These are phyloP conservation scores for Ericerus pela DNA, from an alignment of 1,140 invertebrate genomes.

Conservation along the genomic window DNA sequence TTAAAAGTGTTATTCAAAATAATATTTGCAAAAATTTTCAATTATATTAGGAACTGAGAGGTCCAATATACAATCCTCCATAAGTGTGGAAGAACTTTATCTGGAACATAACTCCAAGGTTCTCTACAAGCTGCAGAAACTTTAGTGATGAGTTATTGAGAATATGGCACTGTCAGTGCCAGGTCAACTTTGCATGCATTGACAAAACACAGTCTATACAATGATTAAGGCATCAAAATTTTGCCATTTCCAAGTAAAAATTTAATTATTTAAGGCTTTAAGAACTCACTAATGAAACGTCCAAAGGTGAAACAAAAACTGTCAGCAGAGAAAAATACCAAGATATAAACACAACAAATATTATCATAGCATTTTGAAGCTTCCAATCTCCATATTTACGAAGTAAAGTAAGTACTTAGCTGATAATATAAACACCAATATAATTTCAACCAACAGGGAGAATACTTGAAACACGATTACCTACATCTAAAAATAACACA, in stretches of 20 bases:
- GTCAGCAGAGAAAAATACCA: conserved; percentile 99
- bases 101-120: conserved; percentile 76
- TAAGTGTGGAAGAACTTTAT: conserved; percentile 68
- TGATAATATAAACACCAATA: conserved; percentile 62
- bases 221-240: conserved; percentile 22
- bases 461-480: conserved; percentile 5
- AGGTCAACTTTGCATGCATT: conserved; percentile 43
- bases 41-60: conserved; percentile 93
- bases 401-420: conserved; percentile 64
- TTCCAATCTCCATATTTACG: conserved; percentile 92
- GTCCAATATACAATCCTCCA: conserved; percentile 99
- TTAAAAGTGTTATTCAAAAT: no score
- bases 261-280: not conserved
- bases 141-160: conserved; percentile 22
- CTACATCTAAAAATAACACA: not conserved
- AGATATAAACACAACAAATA: conserved; percentile 79
- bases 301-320: conserved; percentile 89
- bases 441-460: conserved; percentile 62
- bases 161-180: conserved; percentile 23
- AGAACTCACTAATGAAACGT: conserved; percentile 59
- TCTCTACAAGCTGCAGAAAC: conserved; percentile 42
- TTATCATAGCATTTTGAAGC: conserved; percentile 83
- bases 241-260: not conserved
- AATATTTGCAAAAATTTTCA: no score
- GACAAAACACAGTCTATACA: conserved; percentile 65